Base-by-base conservation (phyloP, 1,140 invertebrate species). In the Drosophila willistoni region DNA sequence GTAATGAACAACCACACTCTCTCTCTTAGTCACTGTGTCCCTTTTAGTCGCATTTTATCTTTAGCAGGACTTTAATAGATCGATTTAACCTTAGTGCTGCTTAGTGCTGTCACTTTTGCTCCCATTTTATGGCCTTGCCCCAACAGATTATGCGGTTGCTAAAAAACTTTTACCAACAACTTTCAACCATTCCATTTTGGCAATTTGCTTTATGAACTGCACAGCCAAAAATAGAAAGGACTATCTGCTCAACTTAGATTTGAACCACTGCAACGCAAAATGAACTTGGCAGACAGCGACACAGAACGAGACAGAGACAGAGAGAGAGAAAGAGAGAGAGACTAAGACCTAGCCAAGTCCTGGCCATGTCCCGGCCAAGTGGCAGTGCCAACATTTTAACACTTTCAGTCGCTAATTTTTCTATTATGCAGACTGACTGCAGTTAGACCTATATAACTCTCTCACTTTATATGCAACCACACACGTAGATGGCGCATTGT, bases 171-270 rank as follows among this genome's bases (percentile, higher is more conserved):
- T 79, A 71, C 83, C 36, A 39, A 39, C 36, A 79, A 79, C 67
- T 89, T 87, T 72, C 70, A 77, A 10, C 19, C 74, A 69, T 69
- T 67, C 77, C 61, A 29, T 55, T 65, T 68, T 74, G 89, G 84
- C 84, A 87, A 89, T 87, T 87, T 87, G 77, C 77, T 87, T 87
- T 87, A 87, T 87, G 84, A 87, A 83, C 84, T 80, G 62, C 64
- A 25, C 44, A 39, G 64, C 57, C 65, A 61, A 77, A 69, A 42
- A 42, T n/a, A 42, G 12, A 42, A 6, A 13, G 12, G 17, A 47
- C 34, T 36, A 9, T 36, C 7, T 36, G 34, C 61, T 42, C 63
- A 41, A 73, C 66, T 66, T 44, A 71, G 83, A 86, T 87, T 86
- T 79, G 71, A 61, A 64, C 44, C 17, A 51, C 44, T 51, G 44